Percentiles rank a stretch among this genome's conserved stretches.
These are phyloP conservation scores for Dendroctonus valens DNA, from an alignment of 1,140 invertebrate genomes.

Conservation along the genomic window DNA sequence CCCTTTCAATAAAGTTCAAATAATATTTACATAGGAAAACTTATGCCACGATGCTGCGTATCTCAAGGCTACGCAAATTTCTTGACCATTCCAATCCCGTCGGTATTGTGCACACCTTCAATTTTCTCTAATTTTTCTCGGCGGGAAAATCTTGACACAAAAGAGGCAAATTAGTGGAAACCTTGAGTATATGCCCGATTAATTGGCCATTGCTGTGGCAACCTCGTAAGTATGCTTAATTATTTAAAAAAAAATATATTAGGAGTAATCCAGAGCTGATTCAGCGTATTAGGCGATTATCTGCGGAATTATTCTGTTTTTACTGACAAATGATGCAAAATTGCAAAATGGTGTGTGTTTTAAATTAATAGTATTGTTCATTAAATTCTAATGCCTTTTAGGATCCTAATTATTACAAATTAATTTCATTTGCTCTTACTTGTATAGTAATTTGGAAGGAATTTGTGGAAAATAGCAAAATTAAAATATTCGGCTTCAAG, in stretches of 20 bases:
- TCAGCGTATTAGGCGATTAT: no score
- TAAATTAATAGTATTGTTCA: no score
- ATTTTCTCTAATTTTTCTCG: conserved; percentile 27
- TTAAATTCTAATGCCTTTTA: no score
- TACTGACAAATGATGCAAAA: no score
- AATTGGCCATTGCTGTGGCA: neutral
- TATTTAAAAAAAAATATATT: neutral
- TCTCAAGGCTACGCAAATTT: conserved; percentile 31
- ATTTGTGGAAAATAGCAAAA: no score
- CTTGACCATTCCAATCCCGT: conserved; percentile 32
- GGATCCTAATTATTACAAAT: no score
- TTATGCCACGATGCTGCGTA: conserved; percentile 1
- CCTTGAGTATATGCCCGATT: conserved; percentile 10
- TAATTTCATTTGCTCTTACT: no score
- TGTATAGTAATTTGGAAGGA: no score
- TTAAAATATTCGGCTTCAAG: no score
- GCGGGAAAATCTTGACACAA: conserved; percentile 20
- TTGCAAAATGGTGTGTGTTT: no score
- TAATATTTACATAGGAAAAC: conserved; percentile 29
- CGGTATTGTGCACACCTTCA: conserved; percentile 27
- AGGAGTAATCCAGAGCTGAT: no score
- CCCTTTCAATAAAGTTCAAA: conserved; percentile 8
- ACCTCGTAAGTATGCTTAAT: neutral
- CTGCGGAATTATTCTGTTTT: no score
- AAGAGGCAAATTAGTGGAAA: conserved; percentile 17